Evolutionary conservation across 2,888 invertebrate species (phyloP), one percentile per base, ranked within the genome.

Genomic region (Brachypalpus laphriformis): DNA sequence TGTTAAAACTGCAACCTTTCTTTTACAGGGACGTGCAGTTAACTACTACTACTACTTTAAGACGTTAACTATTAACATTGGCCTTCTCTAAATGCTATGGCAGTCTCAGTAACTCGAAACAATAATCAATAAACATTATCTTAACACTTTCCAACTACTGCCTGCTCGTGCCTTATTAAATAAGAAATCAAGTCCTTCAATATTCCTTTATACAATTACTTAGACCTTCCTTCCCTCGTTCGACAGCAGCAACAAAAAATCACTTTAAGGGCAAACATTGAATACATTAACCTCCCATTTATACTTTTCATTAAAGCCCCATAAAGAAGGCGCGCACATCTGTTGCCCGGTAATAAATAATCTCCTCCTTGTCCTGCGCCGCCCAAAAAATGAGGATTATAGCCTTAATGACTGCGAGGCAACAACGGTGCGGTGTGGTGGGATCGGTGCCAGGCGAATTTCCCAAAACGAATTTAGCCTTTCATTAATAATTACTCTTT

Each of bases 281-380:
- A 78, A 82, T 74, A 65, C 78, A 68, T 74, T 83, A 78, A 83
- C 83, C 83, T 68, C 68, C 56, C 68, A 72, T 83, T 78, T 68
- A 61, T 74, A 49, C 56, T 78, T 83, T 83, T 78, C 82, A 83
- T 83, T 80, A 80, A 74, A 83, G 34, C 42, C 63, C 63, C 74
- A 49, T 80, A 74, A 78, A 74, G 68, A 83, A 14, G 56, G 34
- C 37, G 42, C 16, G 28, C 59, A 70, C 83, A 83, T 83, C 83
- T 83, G 78, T 80, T 83, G 80, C 74, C 74, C 25, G 45, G 49
- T 57, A 80, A 80, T 83, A 83, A 83, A 83, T 72, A 83, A 83
- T 74, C 54, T 57, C 42, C 47, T 56, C 34, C 59, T 14, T 49
- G 42, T 28, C 16, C 71, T 40, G 54, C 47, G 31, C 18, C 47